These are phyloP conservation scores for Ophion slaviceki DNA, from an alignment of 2,888 invertebrate genomes.

Conservation along the genomic window DNA sequence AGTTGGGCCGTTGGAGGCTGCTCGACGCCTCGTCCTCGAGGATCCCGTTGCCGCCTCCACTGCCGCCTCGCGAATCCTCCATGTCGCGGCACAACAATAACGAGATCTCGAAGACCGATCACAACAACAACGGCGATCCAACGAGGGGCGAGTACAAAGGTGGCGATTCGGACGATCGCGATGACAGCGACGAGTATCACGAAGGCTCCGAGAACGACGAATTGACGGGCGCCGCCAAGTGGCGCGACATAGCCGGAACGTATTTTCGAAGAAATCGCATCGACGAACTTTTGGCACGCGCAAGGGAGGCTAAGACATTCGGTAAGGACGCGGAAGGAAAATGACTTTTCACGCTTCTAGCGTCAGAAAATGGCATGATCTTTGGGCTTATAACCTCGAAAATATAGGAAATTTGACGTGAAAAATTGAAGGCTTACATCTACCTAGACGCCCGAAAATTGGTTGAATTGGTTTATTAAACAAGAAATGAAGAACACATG, in stretches of 20 bases:
- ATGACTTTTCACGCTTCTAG: not conserved
- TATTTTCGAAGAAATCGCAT: slow-evolving; percentile 81
- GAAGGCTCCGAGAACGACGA: slow-evolving; percentile 69
- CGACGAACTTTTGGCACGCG: slow-evolving; percentile 79
- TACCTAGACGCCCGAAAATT: too few relatives aligned
- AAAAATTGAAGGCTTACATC: too few relatives aligned
- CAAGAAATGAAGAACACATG: too few relatives aligned
- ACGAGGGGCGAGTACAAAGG: slow-evolving; percentile 52
- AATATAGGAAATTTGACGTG: too few relatives aligned
- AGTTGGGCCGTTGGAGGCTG: slow-evolving; percentile 80
- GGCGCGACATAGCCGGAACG: slow-evolving; percentile 77
- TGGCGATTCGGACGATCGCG: slow-evolving; percentile 56
- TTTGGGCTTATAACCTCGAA: too few relatives aligned
- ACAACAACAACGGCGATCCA: slow-evolving; percentile 75
- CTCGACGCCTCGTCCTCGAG: slow-evolving; percentile 76
- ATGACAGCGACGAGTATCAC: slow-evolving; percentile 40
- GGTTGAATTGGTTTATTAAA: too few relatives aligned
- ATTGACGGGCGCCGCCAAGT: slow-evolving; percentile 61
- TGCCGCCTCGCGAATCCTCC: slow-evolving; percentile 66
- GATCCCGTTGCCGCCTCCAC: slow-evolving; percentile 79
- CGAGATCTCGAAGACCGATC: slow-evolving; percentile 70
- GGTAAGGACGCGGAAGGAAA: slow-evolving; percentile 71
- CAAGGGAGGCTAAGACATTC: slow-evolving; percentile 79
- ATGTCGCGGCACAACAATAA: slow-evolving; percentile 63
- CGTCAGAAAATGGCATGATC: not conserved